Conservation (phyloP, 2,113 vertebrate species). For the Pristiophorus japonicus region DNA sequence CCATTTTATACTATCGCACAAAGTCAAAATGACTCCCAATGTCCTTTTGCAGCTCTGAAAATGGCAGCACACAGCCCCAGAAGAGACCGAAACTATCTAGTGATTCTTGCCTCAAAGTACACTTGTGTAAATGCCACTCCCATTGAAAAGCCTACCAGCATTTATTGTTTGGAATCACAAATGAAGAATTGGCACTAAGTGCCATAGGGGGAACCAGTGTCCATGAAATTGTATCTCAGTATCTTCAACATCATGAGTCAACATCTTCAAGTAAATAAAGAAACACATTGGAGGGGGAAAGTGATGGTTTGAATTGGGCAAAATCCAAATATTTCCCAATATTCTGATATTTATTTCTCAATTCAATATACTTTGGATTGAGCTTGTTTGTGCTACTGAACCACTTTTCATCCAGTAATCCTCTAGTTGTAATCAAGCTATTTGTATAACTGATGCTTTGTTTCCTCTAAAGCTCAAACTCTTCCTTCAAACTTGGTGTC, state of each 20-base stretch:
- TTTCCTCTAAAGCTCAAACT: neutral
- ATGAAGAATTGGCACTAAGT: neutral
- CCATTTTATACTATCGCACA: neutral
- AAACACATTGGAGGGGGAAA: neutral
- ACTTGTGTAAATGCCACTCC: neutral
- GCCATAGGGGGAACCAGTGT: neutral
- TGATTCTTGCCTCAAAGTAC: neutral
- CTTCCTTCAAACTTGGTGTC: neutral
- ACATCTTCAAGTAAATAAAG: neutral
- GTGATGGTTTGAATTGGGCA: neutral
- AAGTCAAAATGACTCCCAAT: neutral
- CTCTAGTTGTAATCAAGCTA: neutral
- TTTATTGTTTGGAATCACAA: neutral
- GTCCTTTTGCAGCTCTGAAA: neutral
- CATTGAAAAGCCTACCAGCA: neutral
- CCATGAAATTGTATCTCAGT: neutral
- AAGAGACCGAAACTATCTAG: neutral
- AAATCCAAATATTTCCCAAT: neutral
- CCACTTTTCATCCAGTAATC: neutral
- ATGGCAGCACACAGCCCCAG: neutral
- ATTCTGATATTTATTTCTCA: neutral
- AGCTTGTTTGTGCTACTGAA: neutral
- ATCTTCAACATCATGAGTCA: no score
- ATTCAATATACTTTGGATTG: neutral
- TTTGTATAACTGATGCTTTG: neutral